phyloP scores from a whole-genome alignment of 2,113 vertebrate genomes.

The Pteronura brasiliensis region DNA sequence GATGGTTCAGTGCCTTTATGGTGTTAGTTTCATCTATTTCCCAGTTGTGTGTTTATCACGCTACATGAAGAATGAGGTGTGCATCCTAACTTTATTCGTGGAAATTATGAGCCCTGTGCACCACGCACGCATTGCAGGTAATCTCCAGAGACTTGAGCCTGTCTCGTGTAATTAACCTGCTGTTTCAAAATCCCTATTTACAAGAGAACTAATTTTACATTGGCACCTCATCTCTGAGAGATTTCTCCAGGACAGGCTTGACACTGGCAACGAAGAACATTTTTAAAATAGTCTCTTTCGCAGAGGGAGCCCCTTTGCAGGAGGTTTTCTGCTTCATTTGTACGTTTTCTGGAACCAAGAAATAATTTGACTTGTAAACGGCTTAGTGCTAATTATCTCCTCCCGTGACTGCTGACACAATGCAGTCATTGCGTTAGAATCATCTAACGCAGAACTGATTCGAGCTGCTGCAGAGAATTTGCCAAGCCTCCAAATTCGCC shows the following conservation, averaged over 20 bases:
- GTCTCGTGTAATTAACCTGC: neutral
- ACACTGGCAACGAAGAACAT: neutral
- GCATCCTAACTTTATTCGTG: neutral
- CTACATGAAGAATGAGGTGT: neutral
- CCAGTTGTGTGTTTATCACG: conserved; percentile 41
- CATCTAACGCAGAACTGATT: neutral
- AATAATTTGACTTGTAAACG: neutral
- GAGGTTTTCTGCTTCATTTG: neutral
- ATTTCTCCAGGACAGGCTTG: neutral
- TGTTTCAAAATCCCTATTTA: conserved; percentile 35
- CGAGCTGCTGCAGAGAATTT: neutral
- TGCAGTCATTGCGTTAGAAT: neutral
- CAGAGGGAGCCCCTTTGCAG: neutral
- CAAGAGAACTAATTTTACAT: neutral
- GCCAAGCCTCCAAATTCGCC: neutral
- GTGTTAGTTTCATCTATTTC: neutral
- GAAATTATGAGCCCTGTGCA: neutral
- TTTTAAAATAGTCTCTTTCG: neutral
- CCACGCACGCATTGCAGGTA: neutral
- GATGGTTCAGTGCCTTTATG: neutral
- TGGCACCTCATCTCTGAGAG: neutral
- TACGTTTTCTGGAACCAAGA: neutral
- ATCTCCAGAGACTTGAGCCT: conserved; percentile 16
- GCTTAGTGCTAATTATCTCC: neutral
- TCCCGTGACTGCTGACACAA: neutral